Conservation (phyloP, 2,113 vertebrate genomes). For the Xenopus borealis region DNA sequence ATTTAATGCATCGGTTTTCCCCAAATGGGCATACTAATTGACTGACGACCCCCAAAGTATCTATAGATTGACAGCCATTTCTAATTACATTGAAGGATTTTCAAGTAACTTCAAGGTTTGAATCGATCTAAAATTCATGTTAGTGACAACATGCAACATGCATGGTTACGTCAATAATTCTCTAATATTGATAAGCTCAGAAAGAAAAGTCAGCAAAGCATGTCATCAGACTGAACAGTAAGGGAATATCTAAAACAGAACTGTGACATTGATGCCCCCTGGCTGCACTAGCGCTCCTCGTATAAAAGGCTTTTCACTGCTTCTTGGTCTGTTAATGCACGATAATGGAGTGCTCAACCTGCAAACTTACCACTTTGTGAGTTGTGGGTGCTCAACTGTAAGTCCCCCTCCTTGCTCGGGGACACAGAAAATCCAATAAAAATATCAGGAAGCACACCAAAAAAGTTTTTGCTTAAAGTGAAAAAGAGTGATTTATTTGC, state of each 20-base stretch:
- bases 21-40: conserved; percentile 13
- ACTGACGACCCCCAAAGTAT: conserved; percentile 38
- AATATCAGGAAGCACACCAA: no score
- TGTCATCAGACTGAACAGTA: not conserved
- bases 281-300: conserved; percentile 29
- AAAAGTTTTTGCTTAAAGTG: no score
- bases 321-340: no score
- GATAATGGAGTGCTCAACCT: no score
- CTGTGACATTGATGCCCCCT: conserved; percentile 46
- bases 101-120: conserved; percentile 39
- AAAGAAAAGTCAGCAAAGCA: conserved; percentile 14
- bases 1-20: no score
- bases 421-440: no score
- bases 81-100: conserved; percentile 28
- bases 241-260: conserved; percentile 7
- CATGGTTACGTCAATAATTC: conserved; percentile 31
- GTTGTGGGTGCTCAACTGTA: no score
- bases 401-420: no score
- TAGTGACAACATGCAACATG: conserved; percentile 30
- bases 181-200: conserved; percentile 27
- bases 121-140: conserved; percentile 35
- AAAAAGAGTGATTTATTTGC: no score
- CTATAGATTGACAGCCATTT: conserved; percentile 31
- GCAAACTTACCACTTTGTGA: no score
- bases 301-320: no score